phyloP scores from a whole-genome alignment of 2,888 invertebrate species.

The Cabera pusaria region DNA sequence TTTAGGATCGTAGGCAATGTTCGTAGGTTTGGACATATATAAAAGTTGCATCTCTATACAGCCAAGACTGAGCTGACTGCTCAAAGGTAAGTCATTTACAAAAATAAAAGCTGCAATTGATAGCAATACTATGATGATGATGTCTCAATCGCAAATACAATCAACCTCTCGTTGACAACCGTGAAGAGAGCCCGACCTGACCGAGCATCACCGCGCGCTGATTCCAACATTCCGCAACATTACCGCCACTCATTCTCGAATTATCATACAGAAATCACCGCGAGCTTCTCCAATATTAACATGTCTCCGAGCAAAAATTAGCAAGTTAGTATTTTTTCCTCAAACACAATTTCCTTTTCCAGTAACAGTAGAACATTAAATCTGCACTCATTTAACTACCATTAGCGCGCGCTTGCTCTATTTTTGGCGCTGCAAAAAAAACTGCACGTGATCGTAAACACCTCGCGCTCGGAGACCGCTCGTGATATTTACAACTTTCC shows the following conservation, averaged over 20 bases:
- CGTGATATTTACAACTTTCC: slow-evolving; percentile 36
- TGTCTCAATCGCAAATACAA: slow-evolving; percentile 3
- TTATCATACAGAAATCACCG: slow-evolving; percentile 34
- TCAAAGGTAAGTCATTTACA: no score
- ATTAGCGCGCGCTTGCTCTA: slow-evolving; percentile 45
- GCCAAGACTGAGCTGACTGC: no score
- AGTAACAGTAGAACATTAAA: slow-evolving; percentile 38
- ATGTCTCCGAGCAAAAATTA: slow-evolving; percentile 13
- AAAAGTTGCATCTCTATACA: no score
- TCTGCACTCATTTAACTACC: slow-evolving; percentile 57
- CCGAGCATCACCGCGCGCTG: no score
- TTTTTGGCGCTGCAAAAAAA: slow-evolving; percentile 33
- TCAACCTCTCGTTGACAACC: slow-evolving; percentile 8
- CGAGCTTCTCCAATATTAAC: slow-evolving; percentile 12
- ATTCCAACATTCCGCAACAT: slow-evolving; percentile 25
- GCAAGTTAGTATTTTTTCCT: slow-evolving; percentile 16
- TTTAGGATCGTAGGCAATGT: no score
- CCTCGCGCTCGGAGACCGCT: slow-evolving; percentile 22
- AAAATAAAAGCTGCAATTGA: neutral
- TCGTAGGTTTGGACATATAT: no score
- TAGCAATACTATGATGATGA: slow-evolving; percentile 1
- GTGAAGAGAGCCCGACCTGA: slow-evolving; percentile 2
- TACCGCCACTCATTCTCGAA: slow-evolving; percentile 35
- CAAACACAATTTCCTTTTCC: slow-evolving; percentile 5
- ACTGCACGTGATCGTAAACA: slow-evolving; percentile 31